Base-by-base conservation (phyloP, 2,797 vertebrate species). In the Aplochiton taeniatus region DNA sequence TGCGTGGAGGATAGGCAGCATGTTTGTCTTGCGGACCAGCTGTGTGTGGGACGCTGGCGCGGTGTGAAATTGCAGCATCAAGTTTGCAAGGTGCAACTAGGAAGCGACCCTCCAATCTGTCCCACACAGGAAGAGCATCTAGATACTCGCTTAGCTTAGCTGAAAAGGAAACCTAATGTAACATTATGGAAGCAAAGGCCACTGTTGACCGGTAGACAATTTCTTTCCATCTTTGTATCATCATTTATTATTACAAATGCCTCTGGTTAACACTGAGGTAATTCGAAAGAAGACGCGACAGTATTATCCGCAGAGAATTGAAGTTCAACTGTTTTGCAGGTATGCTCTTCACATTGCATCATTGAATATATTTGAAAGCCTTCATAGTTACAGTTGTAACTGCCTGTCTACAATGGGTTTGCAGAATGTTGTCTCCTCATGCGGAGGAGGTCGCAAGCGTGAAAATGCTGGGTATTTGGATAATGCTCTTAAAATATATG, bases 271-370 rank as follows among this genome's bases (percentile, higher is more conserved):
- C 19, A 42, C 11, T 11, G 43, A 13, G n/a, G 12, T 19, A 46
- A n/a, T 2, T 52, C 48, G 11, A 44, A 61, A 20, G 71, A 55
- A 75, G 61, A 82, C 31, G 80, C 66, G 81, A 74, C 76, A 60
- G 79, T 82, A 17, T 8, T 64, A 68, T 31, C 74, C 86, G 85
- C 87, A 84, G 82, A 77, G 80, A 85, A 89, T 86, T 88, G 88
- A 88, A 90, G 84, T 88, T 88, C 78, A 85, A 82, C 84, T 83
- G 86, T 85, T 81, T 19, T 82, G 85, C 84, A 89, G 88, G 87
- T 88, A 86, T 0, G 69, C 68, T 41, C 11, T 60, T 7, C 6
- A 43, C 70, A 8, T 11, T 54, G 7, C 61, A 50, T 66, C 60
- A 72, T 8, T 18, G 8, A 7, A 31, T 6, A 11, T 52, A 1